A percentile compares a stretch with the other conserved stretches of the same genome.
These are phyloP conservation scores for Tilapia sparmanii DNA, from an alignment of 2,113 vertebrate genomes.

Conservation along the genomic window DNA sequence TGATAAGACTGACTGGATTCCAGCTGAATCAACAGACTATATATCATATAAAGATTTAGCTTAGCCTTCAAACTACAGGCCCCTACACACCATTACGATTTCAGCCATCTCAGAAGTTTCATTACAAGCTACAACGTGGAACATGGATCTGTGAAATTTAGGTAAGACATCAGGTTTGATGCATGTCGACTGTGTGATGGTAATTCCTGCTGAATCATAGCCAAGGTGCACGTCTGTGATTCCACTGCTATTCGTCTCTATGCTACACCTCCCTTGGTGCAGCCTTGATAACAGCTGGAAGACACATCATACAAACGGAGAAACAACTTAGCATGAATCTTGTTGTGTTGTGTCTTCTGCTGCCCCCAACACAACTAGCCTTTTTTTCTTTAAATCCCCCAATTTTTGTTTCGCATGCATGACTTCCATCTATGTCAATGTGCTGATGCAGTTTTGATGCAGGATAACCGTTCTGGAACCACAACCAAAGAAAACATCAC, in stretches of 20 bases:
- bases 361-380: neutral
- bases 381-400: neutral
- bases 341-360: neutral
- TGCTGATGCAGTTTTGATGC: neutral
- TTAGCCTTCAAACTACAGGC: neutral
- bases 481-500: neutral
- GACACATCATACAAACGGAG: neutral
- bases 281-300: neutral
- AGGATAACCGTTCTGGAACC: accelerated
- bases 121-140: neutral
- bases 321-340: neutral
- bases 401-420: neutral
- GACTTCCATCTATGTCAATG: neutral
- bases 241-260: neutral
- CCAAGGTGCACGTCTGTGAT: neutral
- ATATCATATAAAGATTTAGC: neutral
- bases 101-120: neutral
- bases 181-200: neutral
- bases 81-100: neutral
- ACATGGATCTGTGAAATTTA: neutral
- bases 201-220: neutral
- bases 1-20: neutral
- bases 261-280: neutral
- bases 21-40: neutral
- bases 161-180: neutral